Conservation (phyloP, 2,113 vertebrate species). For the Chaetorhynchus papuensis region DNA sequence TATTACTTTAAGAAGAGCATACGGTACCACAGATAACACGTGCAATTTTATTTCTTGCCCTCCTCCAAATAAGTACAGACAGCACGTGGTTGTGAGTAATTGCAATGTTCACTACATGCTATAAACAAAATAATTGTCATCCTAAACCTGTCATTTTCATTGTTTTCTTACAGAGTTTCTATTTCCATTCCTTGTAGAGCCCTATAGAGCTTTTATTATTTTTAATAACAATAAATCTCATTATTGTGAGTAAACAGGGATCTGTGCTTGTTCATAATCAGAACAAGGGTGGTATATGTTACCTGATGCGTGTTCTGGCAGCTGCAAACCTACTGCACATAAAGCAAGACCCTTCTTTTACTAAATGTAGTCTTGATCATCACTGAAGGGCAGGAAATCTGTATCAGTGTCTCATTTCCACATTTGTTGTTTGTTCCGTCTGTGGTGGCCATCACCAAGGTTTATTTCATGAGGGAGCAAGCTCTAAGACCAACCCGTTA, state of each 20-base stretch:
- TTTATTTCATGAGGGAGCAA: not conserved
- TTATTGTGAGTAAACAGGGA: not conserved
- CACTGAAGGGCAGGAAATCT: not conserved
- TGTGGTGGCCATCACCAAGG: not conserved
- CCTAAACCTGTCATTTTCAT: constrained; percentile 43
- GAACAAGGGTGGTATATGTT: not conserved
- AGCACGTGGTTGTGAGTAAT: not conserved
- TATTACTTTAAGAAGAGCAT: not conserved
- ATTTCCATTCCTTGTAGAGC: constrained; percentile 11
- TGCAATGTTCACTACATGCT: not conserved
- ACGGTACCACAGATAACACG: not conserved
- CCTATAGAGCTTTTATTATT: constrained; percentile 34
- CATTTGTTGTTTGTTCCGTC: fast-evolving
- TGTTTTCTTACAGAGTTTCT: constrained; percentile 49
- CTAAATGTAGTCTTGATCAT: not conserved
- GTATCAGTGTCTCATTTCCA: not conserved
- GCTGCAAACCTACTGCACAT: not conserved
- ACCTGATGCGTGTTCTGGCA: not conserved
- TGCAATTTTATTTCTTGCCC: not conserved
- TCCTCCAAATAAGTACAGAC: not conserved
- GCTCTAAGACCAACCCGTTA: not conserved
- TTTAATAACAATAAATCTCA: constrained; percentile 61
- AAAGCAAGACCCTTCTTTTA: not conserved
- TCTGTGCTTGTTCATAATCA: not conserved
- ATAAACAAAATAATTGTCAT: constrained; percentile 51